Percentiles rank a stretch among this genome's conserved stretches.
Evolutionary conservation across 2,888 invertebrate genomes (phyloP).

Genomic region (Catocala nupta): DNA sequence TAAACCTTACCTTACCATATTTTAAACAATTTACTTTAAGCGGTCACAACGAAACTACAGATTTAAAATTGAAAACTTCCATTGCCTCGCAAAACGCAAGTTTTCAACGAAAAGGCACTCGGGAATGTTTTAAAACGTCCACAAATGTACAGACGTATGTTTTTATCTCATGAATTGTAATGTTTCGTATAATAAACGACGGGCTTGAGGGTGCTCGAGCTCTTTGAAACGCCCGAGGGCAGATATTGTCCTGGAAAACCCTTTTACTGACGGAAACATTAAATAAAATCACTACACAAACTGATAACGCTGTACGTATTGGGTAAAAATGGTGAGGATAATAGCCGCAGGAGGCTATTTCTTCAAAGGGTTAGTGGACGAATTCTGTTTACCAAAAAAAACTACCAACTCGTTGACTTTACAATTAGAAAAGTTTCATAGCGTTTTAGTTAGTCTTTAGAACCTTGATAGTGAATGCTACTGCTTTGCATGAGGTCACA

Average conservation of each 20-base stretch:
- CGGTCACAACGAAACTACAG: too few species aligned
- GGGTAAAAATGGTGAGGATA: slow-evolving; percentile 48
- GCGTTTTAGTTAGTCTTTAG: too few species aligned
- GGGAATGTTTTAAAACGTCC: slow-evolving; percentile 38
- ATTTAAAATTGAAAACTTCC: not conserved
- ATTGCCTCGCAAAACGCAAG: slow-evolving; percentile 7
- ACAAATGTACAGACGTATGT: slow-evolving; percentile 39
- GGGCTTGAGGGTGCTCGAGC: slow-evolving; percentile 35
- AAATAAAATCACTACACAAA: slow-evolving; percentile 54
- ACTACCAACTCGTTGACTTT: too few species aligned
- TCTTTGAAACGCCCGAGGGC: slow-evolving; percentile 37
- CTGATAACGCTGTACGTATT: slow-evolving; percentile 49
- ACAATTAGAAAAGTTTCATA: too few species aligned
- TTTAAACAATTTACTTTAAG: too few species aligned
- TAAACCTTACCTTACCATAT: too few species aligned
- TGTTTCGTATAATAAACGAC: slow-evolving; percentile 53
- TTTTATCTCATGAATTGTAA: slow-evolving; percentile 65
- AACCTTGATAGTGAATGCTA: too few species aligned
- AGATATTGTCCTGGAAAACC: slow-evolving; percentile 52
- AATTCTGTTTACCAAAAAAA: slow-evolving; percentile 29
- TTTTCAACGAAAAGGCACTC: slow-evolving; percentile 21
- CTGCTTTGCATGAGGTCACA: too few species aligned
- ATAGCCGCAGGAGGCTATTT: slow-evolving; percentile 33
- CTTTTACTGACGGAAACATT: slow-evolving; percentile 60
- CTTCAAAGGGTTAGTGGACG: slow-evolving; percentile 24